Conservation (phyloP, 2,797 vertebrate species). For the Coregonus suidteri region DNA sequence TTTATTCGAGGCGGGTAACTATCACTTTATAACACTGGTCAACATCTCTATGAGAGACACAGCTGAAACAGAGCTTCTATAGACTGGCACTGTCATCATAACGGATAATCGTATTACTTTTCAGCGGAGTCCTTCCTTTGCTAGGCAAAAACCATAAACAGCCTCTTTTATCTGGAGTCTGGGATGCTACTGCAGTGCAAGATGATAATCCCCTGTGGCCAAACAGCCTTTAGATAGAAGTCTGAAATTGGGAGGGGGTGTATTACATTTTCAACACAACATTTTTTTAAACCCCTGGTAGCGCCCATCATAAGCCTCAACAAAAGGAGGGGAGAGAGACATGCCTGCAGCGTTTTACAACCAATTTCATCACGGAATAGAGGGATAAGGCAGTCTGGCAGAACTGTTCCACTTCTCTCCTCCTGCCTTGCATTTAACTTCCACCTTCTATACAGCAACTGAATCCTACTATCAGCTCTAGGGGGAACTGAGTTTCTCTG, state of each 20-base stretch:
- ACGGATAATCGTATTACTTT: conserved; percentile 26
- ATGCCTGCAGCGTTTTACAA: conserved; percentile 54
- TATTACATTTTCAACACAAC: conserved; percentile 59
- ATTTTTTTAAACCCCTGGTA: conserved; percentile 55
- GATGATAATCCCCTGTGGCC: conserved; percentile 50
- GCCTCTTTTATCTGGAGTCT: conserved; percentile 38
- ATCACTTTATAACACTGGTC: background rate
- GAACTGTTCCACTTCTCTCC: conserved; percentile 22
- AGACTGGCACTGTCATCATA: conserved; percentile 14
- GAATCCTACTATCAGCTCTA: background rate
- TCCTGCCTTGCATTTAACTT: conserved; percentile 29
- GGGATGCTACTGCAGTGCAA: conserved; percentile 23
- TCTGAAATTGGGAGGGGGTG: background rate
- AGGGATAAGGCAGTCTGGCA: conserved; percentile 27
- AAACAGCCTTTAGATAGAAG: conserved; percentile 21
- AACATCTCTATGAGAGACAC: background rate
- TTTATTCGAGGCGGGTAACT: background rate
- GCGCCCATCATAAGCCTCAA: conserved; percentile 38
- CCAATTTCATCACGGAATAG: conserved; percentile 57
- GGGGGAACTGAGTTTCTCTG: background rate
- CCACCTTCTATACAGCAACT: conserved; percentile 21
- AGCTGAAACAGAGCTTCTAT: conserved; percentile 20
- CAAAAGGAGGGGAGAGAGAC: conserved; percentile 23
- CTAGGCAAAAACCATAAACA: conserved; percentile 52
- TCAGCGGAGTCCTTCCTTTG: conserved; percentile 31